phyloP scores from a whole-genome alignment of 2,113 vertebrate species.

The Heteronetta atricapilla region DNA sequence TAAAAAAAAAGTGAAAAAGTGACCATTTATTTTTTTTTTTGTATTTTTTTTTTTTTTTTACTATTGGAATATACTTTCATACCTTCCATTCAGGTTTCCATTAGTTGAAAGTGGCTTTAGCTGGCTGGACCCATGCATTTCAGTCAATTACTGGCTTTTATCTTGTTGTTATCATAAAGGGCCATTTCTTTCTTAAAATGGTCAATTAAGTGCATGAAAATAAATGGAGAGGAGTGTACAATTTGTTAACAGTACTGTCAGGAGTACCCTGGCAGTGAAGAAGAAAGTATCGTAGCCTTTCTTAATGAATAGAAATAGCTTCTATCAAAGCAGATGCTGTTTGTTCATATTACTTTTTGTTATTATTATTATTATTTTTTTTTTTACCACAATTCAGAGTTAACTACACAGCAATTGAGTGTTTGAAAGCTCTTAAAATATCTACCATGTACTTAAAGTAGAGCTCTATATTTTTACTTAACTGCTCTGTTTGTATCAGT shows the following conservation, averaged over 20 bases:
- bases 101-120: conserved; percentile 70
- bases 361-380: not conserved
- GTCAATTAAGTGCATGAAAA: conserved; percentile 76
- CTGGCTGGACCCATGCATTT: conserved; percentile 55
- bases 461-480: conserved; percentile 58
- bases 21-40: conserved; percentile 1
- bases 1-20: too few species aligned
- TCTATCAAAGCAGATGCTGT: conserved; percentile 37
- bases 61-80: conserved; percentile 46
- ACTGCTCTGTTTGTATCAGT: conserved; percentile 66
- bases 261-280: conserved; percentile 31
- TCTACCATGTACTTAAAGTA: conserved; percentile 37
- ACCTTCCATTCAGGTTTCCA: conserved; percentile 52
- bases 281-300: conserved; percentile 62
- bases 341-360: conserved; percentile 23
- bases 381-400: conserved; percentile 51
- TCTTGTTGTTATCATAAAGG: conserved; percentile 73
- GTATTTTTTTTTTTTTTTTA: not conserved
- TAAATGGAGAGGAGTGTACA: conserved; percentile 62
- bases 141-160: conserved; percentile 75
- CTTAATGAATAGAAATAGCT: conserved; percentile 74
- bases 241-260: conserved; percentile 62
- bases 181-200: conserved; percentile 72
- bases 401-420: conserved; percentile 49
- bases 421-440: conserved; percentile 73